Evolutionary conservation across 2,888 invertebrate species (phyloP).

Genomic region (Phoenoteleia sp.): DNA sequence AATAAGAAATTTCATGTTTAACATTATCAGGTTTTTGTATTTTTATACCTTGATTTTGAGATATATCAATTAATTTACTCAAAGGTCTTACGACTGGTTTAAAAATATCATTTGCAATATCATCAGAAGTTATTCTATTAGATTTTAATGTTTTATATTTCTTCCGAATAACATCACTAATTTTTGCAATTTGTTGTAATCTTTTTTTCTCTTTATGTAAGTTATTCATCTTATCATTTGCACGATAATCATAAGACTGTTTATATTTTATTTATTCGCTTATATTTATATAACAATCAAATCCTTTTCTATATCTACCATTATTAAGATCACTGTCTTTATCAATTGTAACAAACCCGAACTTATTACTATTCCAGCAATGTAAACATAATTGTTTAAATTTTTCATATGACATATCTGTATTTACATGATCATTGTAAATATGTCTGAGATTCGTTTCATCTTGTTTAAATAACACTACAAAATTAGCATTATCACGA

Average conservation of each 20-base stretch:
- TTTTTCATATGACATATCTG: conserved; percentile 66
- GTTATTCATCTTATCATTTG: conserved; percentile 33
- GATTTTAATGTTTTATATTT: conserved; percentile 34
- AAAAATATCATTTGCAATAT: not conserved
- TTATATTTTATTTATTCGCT: not conserved
- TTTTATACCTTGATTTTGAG: not conserved
- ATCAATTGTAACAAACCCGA: conserved; percentile 74
- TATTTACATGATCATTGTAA: conserved; percentile 63
- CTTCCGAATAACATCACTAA: conserved; percentile 62
- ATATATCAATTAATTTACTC: conserved; percentile 21
- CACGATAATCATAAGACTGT: not conserved
- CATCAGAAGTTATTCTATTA: not conserved
- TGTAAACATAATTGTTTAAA: conserved; percentile 66
- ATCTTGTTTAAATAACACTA: conserved; percentile 82
- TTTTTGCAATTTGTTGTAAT: conserved; percentile 43
- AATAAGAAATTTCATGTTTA: no score
- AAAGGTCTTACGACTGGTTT: conserved; percentile 15
- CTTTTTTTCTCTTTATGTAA: conserved; percentile 11
- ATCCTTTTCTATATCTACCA: conserved; percentile 72
- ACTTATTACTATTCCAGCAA: conserved; percentile 74
- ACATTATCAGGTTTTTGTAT: no score
- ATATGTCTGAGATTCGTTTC: conserved; percentile 81
- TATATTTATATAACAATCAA: conserved; percentile 54
- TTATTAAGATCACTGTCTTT: conserved; percentile 70
- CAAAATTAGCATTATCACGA: conserved; percentile 46